phyloP scores from a whole-genome alignment of 2,888 invertebrate genomes.

The Yponomeuta sedellus region DNA sequence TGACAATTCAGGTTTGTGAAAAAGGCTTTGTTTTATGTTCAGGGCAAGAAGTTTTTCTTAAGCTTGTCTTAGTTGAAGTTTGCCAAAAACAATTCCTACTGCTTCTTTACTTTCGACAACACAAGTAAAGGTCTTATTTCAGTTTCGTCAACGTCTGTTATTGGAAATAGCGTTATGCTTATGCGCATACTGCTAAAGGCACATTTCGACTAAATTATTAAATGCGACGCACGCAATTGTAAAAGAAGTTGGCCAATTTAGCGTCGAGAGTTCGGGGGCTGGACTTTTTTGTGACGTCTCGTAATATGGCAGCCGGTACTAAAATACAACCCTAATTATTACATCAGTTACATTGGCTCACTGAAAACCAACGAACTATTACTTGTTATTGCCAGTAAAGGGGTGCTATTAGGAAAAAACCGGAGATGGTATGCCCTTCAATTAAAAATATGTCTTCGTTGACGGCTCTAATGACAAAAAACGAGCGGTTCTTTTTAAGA shows the following conservation, averaged over 20 bases:
- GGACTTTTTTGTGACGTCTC: neutral
- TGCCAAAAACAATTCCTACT: no score
- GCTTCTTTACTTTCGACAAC: no score
- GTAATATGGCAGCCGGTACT: neutral
- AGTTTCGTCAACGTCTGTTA: no score
- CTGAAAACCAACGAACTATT: slow-evolving; percentile 32
- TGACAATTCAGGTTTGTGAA: neutral
- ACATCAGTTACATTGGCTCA: slow-evolving; percentile 23
- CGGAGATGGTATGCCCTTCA: slow-evolving; percentile 14
- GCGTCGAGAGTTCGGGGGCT: neutral
- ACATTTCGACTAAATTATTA: no score
- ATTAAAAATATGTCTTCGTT: slow-evolving; percentile 38
- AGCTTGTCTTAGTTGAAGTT: no score
- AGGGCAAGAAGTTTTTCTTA: no score
- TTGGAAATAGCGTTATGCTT: no score
- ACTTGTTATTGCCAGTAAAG: slow-evolving; percentile 17
- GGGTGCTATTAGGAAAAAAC: slow-evolving; percentile 11
- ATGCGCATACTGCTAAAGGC: no score
- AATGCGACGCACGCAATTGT: no score
- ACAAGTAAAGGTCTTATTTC: no score
- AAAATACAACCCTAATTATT: slow-evolving; percentile 12
- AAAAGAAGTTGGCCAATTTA: no score
- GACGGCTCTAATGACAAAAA: slow-evolving; percentile 46
- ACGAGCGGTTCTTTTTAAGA: slow-evolving; percentile 40
- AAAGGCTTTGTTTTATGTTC: neutral